Evolutionary conservation across 2,113 vertebrate species (phyloP), one percentile per base, ranked within the genome.

Genomic region (Tachuris rubrigastra): DNA sequence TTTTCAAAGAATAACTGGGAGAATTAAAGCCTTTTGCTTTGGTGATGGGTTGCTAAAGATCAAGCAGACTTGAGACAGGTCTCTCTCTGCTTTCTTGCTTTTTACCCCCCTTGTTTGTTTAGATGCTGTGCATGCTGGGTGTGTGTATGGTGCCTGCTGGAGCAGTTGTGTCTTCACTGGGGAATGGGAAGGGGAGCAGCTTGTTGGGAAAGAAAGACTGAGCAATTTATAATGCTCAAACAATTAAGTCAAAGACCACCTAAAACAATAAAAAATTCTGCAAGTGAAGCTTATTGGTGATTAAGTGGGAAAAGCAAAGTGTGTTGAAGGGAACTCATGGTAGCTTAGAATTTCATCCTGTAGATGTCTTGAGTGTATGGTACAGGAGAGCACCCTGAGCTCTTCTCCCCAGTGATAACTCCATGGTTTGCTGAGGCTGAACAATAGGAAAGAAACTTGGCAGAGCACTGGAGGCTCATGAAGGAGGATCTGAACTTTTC

Each of bases 11-110:
- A 14, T 12, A 96, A 60, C 31, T 73, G 55, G 46, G 28, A 87
- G 30, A 87, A 62, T 76, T 7, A 76, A 90, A 94, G 42, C 16
- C 53, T 83, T 78, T 93, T 81, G 49, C 93, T 88, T 94, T 91
- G 41, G 20, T 53, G 62, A 47, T n/a, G 44, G 72, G 20, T 46
- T 59, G 44, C 25, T 84, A 35, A 84, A 68, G 58, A 44, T n/a
- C 2, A 27, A 23, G 28, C 31, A 44, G 41, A 30, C 44, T 65
- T 24, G 14, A 41, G 30, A 60, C 39, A n/a, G 33, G 37, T 55
- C 68, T 84, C 68, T 35, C 50, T 52, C 31, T 53, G 11, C 35
- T 73, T 76, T 60, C 72, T 76, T 55, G 35, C 8, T 4, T 85
- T 81, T 69, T 52, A 9, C 69, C 81, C 35, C 33, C 6, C 6